Evolutionary conservation across 2,797 vertebrate species (phyloP).

Genomic region (Menidia menidia): DNA sequence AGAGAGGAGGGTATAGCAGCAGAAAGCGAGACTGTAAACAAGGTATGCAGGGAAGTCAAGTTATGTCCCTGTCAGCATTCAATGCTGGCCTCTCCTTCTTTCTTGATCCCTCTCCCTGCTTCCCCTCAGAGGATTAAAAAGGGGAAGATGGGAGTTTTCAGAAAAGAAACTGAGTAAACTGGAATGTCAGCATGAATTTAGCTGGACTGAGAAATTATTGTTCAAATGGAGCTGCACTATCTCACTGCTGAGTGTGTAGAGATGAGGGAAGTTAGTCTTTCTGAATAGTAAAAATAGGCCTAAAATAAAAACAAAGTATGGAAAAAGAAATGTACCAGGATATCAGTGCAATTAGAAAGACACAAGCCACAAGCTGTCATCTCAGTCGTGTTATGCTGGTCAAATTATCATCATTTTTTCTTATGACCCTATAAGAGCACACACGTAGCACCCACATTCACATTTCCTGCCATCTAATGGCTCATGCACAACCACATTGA

Average conservation of each 20-base stretch:
- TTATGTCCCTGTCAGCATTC: slow-evolving; percentile 82
- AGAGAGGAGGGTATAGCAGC: slow-evolving; percentile 71
- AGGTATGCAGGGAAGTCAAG: slow-evolving; percentile 75
- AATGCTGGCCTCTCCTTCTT: slow-evolving; percentile 60
- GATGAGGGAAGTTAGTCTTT: slow-evolving; percentile 28
- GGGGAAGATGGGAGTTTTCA: slow-evolving; percentile 72
- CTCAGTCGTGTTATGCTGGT: neutral
- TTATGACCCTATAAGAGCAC: slow-evolving; percentile 22
- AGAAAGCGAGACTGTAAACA: slow-evolving; percentile 79
- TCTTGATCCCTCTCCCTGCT: slow-evolving; percentile 32
- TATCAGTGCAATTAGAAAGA: neutral
- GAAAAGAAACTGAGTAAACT: slow-evolving; percentile 75
- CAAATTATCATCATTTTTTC: slow-evolving; percentile 16
- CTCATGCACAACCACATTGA: slow-evolving; percentile 27
- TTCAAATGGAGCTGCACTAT: slow-evolving; percentile 64
- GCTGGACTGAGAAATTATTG: slow-evolving; percentile 73
- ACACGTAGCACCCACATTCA: slow-evolving; percentile 8
- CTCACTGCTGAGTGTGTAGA: slow-evolving; percentile 50
- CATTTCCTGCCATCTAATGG: slow-evolving; percentile 63
- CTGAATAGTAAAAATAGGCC: slow-evolving; percentile 28
- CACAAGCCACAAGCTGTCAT: neutral
- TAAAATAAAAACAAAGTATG: slow-evolving; percentile 38
- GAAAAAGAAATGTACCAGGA: slow-evolving; percentile 14
- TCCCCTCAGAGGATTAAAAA: slow-evolving; percentile 74
- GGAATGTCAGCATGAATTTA: slow-evolving; percentile 77